Conservation (phyloP, 2,113 vertebrate genomes). For the Narcine bancroftii region DNA sequence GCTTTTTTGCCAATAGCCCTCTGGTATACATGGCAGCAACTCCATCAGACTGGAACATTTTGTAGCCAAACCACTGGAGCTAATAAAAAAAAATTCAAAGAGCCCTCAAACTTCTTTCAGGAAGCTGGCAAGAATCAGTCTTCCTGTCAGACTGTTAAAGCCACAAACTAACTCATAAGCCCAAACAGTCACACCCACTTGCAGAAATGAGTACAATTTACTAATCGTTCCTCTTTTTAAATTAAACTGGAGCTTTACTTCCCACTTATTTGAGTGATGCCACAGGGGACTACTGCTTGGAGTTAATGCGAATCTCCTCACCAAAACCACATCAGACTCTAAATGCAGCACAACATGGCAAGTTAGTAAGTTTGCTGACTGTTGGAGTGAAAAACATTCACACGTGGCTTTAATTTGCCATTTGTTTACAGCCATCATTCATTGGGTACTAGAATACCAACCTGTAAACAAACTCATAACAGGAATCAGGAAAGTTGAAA, state of each 20-base stretch:
- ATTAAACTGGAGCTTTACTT: constrained; percentile 30
- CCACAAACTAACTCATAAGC: constrained; percentile 26
- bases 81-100: constrained; percentile 34
- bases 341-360: constrained; percentile 16
- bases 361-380: constrained; percentile 3
- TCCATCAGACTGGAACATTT: constrained; percentile 30
- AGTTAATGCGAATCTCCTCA: background rate
- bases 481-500: background rate
- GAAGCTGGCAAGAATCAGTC: constrained; percentile 30
- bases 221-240: constrained; percentile 29
- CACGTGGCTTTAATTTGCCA: constrained; percentile 24
- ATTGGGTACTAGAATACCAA: background rate
- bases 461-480: constrained; percentile 2
- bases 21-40: constrained; percentile 29
- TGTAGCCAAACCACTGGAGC: constrained; percentile 33
- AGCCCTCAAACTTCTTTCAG: constrained; percentile 30
- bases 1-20: constrained; percentile 33
- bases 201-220: constrained; percentile 22
- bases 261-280: constrained; percentile 22
- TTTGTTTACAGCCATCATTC: constrained; percentile 20
- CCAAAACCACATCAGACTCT: constrained; percentile 26
- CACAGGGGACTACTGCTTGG: constrained; percentile 10
- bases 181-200: constrained; percentile 31
- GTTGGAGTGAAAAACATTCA: background rate
- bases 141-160: constrained; percentile 29